phyloP scores from a whole-genome alignment of 2,888 invertebrate species.

The Salticus scenicus region DNA sequence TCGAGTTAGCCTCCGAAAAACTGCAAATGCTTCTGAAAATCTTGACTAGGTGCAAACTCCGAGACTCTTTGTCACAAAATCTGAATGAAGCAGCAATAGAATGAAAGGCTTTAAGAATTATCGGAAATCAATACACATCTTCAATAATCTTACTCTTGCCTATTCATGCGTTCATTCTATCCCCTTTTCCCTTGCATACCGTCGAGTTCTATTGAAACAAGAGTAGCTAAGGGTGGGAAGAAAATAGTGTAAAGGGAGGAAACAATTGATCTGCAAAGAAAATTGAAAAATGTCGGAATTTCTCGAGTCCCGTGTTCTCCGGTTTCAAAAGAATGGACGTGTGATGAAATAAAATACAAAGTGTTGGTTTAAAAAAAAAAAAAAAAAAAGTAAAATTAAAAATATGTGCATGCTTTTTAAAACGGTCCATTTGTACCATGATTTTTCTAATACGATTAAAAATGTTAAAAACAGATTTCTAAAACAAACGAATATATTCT shows the following conservation, averaged over 20 bases:
- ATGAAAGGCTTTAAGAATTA: slow-evolving; percentile 52
- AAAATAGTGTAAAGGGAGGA: slow-evolving; percentile 39
- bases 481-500: too few species aligned
- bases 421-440: too few species aligned
- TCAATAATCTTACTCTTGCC: slow-evolving; percentile 66
- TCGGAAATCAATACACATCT: slow-evolving; percentile 66
- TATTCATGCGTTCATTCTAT: slow-evolving; percentile 60
- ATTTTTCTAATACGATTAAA: too few species aligned
- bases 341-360: slow-evolving; percentile 47
- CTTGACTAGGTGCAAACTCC: slow-evolving; percentile 20
- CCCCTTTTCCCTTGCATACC: slow-evolving; percentile 31
- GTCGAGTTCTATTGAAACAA: slow-evolving; percentile 48
- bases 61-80: slow-evolving; percentile 44
- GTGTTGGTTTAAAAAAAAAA: neutral
- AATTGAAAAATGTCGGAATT: slow-evolving; percentile 66
- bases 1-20: slow-evolving; percentile 23
- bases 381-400: neutral
- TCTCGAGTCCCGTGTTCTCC: slow-evolving; percentile 37
- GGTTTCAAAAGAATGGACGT: slow-evolving; percentile 58
- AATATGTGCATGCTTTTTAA: too few species aligned
- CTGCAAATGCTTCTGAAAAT: slow-evolving; percentile 40
- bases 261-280: slow-evolving; percentile 62
- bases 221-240: slow-evolving; percentile 35
- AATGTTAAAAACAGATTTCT: too few species aligned
- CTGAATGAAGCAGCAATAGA: slow-evolving; percentile 56